Evolutionary conservation across 1,140 invertebrate species (phyloP).

Genomic region (Lasioglossum albipes): DNA sequence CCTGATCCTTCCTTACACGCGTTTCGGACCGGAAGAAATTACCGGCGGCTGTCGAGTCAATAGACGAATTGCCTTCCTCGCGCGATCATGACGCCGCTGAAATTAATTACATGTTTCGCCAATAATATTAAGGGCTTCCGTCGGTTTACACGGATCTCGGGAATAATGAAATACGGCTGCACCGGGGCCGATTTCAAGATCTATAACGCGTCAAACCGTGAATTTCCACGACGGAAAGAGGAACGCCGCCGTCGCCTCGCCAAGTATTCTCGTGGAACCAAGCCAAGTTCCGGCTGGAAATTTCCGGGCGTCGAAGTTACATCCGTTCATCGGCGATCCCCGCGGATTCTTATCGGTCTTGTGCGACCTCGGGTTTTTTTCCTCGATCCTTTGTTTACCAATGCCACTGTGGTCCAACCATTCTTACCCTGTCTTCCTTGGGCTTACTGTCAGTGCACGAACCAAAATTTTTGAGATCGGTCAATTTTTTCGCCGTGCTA

Average conservation of each 20-base stretch:
- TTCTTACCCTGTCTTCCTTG: background rate
- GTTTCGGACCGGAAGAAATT: background rate
- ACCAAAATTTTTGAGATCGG: no score
- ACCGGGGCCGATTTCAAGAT: constrained; percentile 1
- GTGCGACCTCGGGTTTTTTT: constrained; percentile 8
- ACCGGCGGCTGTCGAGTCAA: background rate
- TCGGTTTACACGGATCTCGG: background rate
- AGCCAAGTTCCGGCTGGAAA: constrained; percentile 40
- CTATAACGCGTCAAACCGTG: background rate
- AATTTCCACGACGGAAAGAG: constrained; percentile 42
- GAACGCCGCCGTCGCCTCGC: constrained; percentile 10
- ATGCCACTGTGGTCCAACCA: no score
- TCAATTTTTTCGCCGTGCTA: no score
- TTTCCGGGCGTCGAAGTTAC: constrained; percentile 28
- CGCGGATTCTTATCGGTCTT: constrained; percentile 8
- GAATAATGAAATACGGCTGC: constrained; percentile 7
- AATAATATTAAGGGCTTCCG: background rate
- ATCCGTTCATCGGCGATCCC: constrained; percentile 25
- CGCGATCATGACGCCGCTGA: background rate
- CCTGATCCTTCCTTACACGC: background rate
- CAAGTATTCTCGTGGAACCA: constrained; percentile 25
- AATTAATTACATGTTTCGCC: constrained; percentile 14
- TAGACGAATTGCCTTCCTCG: background rate
- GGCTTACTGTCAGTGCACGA: no score
- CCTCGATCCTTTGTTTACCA: background rate